Evolutionary conservation across 2,797 vertebrate species (phyloP).

Genomic region (Heliangelus exortis): DNA sequence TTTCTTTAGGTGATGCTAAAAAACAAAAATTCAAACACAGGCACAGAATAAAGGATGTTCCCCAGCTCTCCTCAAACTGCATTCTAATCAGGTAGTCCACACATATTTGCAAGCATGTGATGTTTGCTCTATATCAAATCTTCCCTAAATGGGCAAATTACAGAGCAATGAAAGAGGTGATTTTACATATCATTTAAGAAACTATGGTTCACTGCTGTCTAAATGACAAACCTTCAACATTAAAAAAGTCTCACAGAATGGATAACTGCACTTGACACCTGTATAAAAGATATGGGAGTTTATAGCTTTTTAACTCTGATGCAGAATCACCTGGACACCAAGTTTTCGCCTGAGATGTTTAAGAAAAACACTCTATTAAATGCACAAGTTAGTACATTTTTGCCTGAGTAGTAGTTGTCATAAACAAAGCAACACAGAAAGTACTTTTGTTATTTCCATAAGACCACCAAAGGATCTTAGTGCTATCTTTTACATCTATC

Average conservation of each 20-base stretch:
- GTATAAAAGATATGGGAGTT: rapidly evolving
- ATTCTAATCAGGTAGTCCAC: not conserved
- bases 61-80: not conserved
- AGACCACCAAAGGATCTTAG: not conserved
- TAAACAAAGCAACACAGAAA: not conserved
- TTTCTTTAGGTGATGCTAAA: constrained; percentile 97
- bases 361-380: not conserved
- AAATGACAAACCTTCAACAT: not conserved
- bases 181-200: not conserved
- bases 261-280: not conserved
- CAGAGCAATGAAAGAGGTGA: not conserved
- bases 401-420: not conserved
- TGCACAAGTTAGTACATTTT: not conserved
- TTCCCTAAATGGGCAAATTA: not conserved
- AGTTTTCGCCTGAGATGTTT: not conserved
- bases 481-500: not conserved
- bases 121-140: not conserved
- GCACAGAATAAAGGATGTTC: not conserved
- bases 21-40: not conserved
- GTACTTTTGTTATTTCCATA: not conserved
- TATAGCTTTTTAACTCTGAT: not conserved
- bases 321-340: not conserved
- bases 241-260: not conserved
- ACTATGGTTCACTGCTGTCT: not conserved
- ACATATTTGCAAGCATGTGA: not conserved